Base-by-base conservation (phyloP, 2,888 invertebrate species). In the Drosophila gaucha region DNA sequence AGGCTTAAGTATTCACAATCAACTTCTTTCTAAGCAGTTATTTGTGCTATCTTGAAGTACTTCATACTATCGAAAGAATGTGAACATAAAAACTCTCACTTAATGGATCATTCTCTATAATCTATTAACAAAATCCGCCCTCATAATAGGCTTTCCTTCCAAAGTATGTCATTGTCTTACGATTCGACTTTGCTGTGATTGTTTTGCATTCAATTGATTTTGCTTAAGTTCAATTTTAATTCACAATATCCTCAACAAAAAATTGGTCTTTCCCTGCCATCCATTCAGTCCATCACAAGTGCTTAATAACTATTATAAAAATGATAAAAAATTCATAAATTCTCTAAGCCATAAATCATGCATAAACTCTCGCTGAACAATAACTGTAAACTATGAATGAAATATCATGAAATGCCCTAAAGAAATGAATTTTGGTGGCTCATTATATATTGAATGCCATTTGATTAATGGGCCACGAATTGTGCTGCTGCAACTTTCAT, bases 391-490 rank as follows among this genome's bases (percentile, higher is more conserved):
- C 41, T 26, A 14, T 35, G 46, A 71, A 72, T 56, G 50, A 41
- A 46, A 41, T 36, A 41, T 49, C 50, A 14, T 33, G 41, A 22
- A 55, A 46, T 18, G 70, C 36, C 36, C 31, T 10, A 20, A 39
- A 14, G 33, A 30, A 50, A 44, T 50, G 9, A 46, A 33, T 58
- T 59, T 49, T 35, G 28, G 22, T 35, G 22, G 20, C 31, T 68
- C 30, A 55, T 55, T 74, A 60, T 33, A 38, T 31, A 49, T 35
- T 59, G 62, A 80, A 67, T 58, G 57, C 18, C 6, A 35, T 47
- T 63, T 84, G 85, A 80, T 78, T 73, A 74, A 80, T 80, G 74
- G 77, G 31, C 22, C 43, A 10, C 26, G 10, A 20, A 36, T 50
- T 50, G 50, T 43, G 31, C 33, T 52, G 30, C 18, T 67, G 26